Percentiles rank a stretch among this genome's conserved stretches.
Conservation (phyloP, 2,797 vertebrate genomes). For the Chloroceryle inda region DNA sequence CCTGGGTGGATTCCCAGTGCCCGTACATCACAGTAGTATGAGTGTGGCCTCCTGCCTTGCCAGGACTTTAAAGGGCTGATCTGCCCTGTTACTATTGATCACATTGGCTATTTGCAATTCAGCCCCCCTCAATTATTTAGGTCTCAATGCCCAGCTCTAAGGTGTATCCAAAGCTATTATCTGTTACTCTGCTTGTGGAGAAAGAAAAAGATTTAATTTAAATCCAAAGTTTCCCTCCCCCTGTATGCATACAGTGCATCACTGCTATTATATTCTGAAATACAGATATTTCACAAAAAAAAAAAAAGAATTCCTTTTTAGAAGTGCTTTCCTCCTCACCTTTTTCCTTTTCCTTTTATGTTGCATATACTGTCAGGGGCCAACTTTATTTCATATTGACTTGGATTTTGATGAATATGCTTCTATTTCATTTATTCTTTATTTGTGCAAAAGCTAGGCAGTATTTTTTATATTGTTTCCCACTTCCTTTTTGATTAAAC, state of each 20-base stretch:
- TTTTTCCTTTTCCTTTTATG: constrained; percentile 58
- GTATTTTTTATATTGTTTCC: constrained; percentile 77
- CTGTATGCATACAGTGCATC: constrained; percentile 45
- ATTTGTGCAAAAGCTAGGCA: constrained; percentile 77
- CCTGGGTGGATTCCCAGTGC: not conserved
- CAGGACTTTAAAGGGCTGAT: constrained; percentile 41
- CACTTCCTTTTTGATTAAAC: constrained; percentile 81
- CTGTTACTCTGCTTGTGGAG: not conserved
- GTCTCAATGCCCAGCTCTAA: not conserved
- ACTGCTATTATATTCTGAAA: constrained; percentile 70
- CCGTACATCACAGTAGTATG: fast-evolving
- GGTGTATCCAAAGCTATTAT: not conserved
- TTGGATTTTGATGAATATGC: constrained; percentile 79
- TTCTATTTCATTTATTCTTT: constrained; percentile 79
- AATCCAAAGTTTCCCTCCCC: not conserved
- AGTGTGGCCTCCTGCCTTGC: constrained; percentile 6
- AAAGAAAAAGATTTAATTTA: constrained; percentile 45
- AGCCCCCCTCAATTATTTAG: not conserved
- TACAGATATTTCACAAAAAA: constrained; percentile 51
- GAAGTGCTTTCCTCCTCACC: constrained; percentile 19
- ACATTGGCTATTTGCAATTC: not conserved
- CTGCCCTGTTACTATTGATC: not conserved
- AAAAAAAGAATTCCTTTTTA: not conserved
- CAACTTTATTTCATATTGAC: constrained; percentile 76
- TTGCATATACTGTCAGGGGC: constrained; percentile 65